A percentile compares a stretch with the other conserved stretches of the same genome.
These are phyloP conservation scores for Tupaia chinensis DNA, from an alignment of 2,113 vertebrate species.

Conservation along the genomic window DNA sequence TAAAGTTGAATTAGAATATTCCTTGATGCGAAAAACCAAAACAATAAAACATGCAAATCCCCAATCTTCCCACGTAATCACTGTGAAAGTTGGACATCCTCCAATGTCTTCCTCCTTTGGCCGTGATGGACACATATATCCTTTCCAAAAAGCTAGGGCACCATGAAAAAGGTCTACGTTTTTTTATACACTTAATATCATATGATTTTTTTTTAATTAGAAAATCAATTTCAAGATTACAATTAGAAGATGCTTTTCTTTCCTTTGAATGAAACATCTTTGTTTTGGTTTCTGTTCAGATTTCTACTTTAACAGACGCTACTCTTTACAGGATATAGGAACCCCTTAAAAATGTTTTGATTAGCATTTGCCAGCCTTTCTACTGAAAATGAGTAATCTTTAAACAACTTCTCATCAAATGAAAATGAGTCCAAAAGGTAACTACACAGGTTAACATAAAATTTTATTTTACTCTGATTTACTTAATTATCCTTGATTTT, in stretches of 20 bases:
- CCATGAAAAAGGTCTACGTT: neutral
- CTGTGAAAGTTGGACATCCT: neutral
- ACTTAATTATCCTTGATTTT: neutral
- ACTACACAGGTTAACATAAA: neutral
- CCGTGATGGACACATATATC: neutral
- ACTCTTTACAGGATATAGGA: neutral
- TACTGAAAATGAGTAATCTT: neutral
- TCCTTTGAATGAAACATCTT: conserved; percentile 23
- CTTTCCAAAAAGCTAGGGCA: neutral
- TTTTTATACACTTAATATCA: neutral
- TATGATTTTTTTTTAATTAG: neutral
- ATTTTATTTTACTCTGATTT: conserved; percentile 42
- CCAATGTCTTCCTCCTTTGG: neutral
- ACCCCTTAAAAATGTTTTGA: conserved; percentile 38
- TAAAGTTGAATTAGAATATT: neutral
- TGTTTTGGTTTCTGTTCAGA: conserved; percentile 27
- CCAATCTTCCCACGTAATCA: neutral
- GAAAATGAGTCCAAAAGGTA: conserved; percentile 35
- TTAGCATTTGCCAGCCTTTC: neutral
- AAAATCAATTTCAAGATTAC: neutral
- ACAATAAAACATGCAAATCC: neutral
- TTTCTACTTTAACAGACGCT: conserved; percentile 19
- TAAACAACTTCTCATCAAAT: conserved; percentile 54
- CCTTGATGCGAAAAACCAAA: neutral
- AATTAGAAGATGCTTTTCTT: neutral